Evolutionary conservation across 2,888 invertebrate genomes (phyloP), one percentile per base, ranked within the genome.

Genomic region (Diogma glabrata): DNA sequence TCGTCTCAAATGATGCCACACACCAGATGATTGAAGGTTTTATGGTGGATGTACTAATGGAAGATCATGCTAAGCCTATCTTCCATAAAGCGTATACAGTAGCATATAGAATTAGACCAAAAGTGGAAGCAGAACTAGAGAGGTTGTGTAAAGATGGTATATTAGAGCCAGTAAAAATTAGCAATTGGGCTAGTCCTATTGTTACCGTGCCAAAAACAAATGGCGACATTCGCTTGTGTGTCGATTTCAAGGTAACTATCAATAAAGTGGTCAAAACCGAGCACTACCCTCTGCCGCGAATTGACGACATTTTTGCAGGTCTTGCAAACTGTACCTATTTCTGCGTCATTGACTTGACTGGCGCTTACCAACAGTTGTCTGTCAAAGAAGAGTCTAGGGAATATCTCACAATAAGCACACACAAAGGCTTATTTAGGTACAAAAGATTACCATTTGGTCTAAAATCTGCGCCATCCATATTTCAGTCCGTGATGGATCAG

Each of bases 91-190:
- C 14, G 7, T 33, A 33, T 33, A 33, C 10, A 12, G 33, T 33
- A 14, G 33, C 3, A 33, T 33, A 33, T 33, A n/a, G 16, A 12
- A n/a, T 33, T 2, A 33, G 33, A 16, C 33, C 33, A 14, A 33
- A 33, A 12, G 12, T 33, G 16, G 12, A 33, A 33, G 4, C 33
- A 2, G 9, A 33, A 16, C 33, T 33, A 33, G 33, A n/a, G n/a
- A 2, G 4, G 6, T 38, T 38, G 16, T 38, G 38, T 38, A 16
- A 38, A 38, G 7, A 9, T 17, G 16, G 19, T 14, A 38, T 38
- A 3, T n/a, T n/a, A n/a, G n/a, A n/a, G 10, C 54, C 57, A 43
- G 53, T 61, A 38, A 54, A 51, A 48, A 50, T 51, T 55, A 49
- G 30, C 9, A n/a, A 52, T 28, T 52, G 52, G 51, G 53, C 52